phyloP scores from a whole-genome alignment of 2,888 invertebrate genomes.

The Blera fallax region DNA sequence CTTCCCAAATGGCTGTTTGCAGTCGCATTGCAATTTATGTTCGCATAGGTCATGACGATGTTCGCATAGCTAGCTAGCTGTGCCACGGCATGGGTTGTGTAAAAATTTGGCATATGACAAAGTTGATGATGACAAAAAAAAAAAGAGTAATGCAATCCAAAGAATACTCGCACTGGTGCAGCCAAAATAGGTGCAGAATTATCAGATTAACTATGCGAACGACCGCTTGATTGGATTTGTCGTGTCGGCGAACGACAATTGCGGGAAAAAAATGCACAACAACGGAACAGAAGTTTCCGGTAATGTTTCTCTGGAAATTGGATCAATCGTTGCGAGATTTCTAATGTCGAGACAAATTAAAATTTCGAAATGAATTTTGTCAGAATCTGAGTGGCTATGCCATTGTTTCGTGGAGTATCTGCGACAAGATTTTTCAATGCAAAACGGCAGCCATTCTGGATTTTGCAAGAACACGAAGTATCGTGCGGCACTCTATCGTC shows the following conservation, averaged over 20 bases:
- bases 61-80: conserved; percentile 6
- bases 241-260: conserved; percentile 40
- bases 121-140: conserved; percentile 33
- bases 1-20: conserved; percentile 52
- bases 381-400: neutral
- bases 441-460: neutral
- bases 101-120: conserved; percentile 50
- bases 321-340: conserved; percentile 41
- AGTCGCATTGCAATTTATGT: conserved; percentile 68
- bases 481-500: too few species aligned
- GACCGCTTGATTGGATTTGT: conserved; percentile 67
- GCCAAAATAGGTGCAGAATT: conserved; percentile 51
- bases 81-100: neutral
- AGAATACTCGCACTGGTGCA: neutral
- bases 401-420: conserved; percentile 1
- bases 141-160: neutral
- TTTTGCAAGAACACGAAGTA: neutral
- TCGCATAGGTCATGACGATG: conserved; percentile 63
- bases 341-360: neutral
- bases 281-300: conserved; percentile 62
- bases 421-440: neutral
- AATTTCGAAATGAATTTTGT: conserved; percentile 10
- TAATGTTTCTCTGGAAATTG: conserved; percentile 29
- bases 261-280: conserved; percentile 52
- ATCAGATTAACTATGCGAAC: conserved; percentile 70